These are phyloP conservation scores for Brachyptera putata DNA, from an alignment of 2,888 invertebrate genomes.

Conservation along the genomic window DNA sequence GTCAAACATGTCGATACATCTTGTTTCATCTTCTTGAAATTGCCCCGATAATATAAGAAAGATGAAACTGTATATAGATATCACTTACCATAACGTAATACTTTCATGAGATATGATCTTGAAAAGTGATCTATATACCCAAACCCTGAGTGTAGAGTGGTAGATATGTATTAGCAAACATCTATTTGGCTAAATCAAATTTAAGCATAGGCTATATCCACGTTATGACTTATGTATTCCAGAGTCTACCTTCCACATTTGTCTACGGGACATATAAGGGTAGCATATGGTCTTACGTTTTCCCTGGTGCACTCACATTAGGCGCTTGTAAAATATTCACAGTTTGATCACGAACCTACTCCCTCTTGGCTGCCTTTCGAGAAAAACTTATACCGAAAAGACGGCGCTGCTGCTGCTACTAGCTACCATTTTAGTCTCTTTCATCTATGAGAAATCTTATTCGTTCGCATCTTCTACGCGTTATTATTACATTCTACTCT, in stretches of 20 bases:
- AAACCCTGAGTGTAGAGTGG: not conserved
- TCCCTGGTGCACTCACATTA: slow-evolving; percentile 8
- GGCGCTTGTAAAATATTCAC: slow-evolving; percentile 18
- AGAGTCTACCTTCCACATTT: slow-evolving; percentile 1
- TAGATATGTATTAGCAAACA: not conserved
- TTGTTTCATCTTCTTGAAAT: no score
- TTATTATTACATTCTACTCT: not conserved
- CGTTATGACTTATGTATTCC: slow-evolving; percentile 20
- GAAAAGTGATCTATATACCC: no score
- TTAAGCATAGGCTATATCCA: slow-evolving; percentile 3
- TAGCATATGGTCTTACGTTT: slow-evolving; percentile 6
- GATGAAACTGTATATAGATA: no score
- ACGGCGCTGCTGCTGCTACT: not conserved
- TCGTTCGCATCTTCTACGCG: not conserved
- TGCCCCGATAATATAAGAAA: no score
- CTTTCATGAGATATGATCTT: no score
- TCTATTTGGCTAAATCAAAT: slow-evolving; percentile 3
- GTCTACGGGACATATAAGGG: not conserved
- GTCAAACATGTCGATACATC: no score
- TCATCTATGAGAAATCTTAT: not conserved
- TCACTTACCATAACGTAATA: no score
- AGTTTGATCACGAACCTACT: slow-evolving; percentile 15
- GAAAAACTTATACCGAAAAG: slow-evolving; percentile 3
- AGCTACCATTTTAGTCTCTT: slow-evolving; percentile 7
- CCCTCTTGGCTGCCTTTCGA: slow-evolving; percentile 16